These are phyloP conservation scores for Sipha maydis DNA, from an alignment of 2,888 invertebrate species.

Conservation along the genomic window DNA sequence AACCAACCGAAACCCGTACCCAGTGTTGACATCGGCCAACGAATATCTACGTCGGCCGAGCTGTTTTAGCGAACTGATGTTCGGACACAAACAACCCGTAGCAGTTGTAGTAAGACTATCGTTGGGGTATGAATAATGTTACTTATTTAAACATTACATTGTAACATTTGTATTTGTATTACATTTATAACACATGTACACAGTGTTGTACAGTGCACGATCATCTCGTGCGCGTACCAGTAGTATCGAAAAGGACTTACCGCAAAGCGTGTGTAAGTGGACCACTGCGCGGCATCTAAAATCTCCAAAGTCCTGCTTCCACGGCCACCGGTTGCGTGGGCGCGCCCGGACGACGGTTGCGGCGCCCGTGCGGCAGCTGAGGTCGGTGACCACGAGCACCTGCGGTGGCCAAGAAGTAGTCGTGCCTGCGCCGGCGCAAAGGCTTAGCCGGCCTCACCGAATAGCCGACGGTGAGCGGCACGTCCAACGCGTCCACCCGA, in stretches of 20 bases:
- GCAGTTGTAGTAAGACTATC: no score
- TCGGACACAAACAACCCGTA: no score
- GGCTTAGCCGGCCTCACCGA: slow-evolving; percentile 25
- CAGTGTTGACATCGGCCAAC: no score
- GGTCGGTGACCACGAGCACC: neutral
- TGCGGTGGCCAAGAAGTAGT: neutral
- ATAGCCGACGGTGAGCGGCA: slow-evolving; percentile 40
- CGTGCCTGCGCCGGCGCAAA: slow-evolving; percentile 9
- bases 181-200: no score
- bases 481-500: slow-evolving; percentile 23
- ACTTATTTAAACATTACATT: no score
- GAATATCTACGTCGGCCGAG: no score
- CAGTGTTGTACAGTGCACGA: no score
- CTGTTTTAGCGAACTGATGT: no score
- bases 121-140: no score
- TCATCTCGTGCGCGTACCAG: no score
- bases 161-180: no score
- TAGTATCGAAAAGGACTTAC: neutral
- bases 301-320: neutral
- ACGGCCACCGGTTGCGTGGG: neutral
- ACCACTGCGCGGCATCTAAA: neutral
- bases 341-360: neutral
- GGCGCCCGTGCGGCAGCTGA: neutral
- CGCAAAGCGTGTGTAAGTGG: neutral
- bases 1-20: no score